Conservation (phyloP, 2,888 invertebrate genomes). For the Sarcophaga caerulescens region DNA sequence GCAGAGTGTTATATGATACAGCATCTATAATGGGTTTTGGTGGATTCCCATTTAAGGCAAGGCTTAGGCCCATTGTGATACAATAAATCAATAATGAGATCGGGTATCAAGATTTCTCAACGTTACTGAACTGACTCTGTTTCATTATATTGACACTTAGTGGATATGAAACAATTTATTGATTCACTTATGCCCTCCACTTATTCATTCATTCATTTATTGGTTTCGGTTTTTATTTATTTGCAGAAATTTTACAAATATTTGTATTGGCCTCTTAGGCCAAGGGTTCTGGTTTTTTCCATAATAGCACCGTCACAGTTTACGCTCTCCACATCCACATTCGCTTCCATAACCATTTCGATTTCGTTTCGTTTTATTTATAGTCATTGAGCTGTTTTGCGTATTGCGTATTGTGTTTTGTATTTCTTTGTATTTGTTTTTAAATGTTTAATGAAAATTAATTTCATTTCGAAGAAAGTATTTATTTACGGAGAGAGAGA, state of each 20-base stretch:
- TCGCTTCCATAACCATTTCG: background rate
- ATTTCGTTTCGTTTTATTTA: background rate
- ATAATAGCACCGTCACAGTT: background rate
- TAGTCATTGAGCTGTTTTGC: background rate
- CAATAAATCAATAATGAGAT: too few relatives aligned
- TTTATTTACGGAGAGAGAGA: conserved; percentile 8
- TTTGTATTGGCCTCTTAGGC: background rate
- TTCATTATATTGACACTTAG: too few relatives aligned
- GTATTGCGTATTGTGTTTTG: background rate
- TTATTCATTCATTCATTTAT: too few relatives aligned
- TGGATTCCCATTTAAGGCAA: too few relatives aligned
- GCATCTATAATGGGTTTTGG: too few relatives aligned
- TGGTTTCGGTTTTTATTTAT: background rate
- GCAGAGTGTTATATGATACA: too few relatives aligned
- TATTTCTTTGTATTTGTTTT: background rate
- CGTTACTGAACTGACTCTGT: too few relatives aligned
- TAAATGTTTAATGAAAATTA: conserved; percentile 37
- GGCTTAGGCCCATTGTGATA: too few relatives aligned
- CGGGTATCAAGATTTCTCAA: too few relatives aligned
- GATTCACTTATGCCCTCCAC: background rate
- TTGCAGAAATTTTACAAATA: background rate
- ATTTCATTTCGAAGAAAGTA: conserved; percentile 22
- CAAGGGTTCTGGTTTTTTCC: background rate
- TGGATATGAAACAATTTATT: too few relatives aligned
- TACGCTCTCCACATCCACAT: background rate